Conservation (phyloP, 2,888 invertebrate species). For the Lasioglossum oenotherae region DNA sequence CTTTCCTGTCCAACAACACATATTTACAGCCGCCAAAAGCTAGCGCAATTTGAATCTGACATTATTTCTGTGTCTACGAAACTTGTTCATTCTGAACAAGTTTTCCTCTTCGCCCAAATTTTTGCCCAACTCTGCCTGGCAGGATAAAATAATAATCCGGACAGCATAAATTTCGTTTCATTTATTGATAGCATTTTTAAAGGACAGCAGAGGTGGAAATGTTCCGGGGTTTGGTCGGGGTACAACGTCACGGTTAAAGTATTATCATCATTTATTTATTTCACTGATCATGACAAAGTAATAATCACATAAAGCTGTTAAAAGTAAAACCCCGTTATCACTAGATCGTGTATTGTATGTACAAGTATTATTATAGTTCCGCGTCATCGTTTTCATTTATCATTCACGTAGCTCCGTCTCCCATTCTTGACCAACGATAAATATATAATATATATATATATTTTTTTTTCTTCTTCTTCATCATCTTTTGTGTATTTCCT, state of each 20-base stretch:
- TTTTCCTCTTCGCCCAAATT: no score
- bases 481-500: constrained; percentile 29
- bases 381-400: constrained; percentile 47
- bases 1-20: no score
- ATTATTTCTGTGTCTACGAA: no score
- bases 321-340: constrained; percentile 80
- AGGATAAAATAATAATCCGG: background rate
- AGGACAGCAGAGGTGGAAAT: background rate
- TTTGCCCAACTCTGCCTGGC: no score
- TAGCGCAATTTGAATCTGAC: no score
- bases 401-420: constrained; percentile 26
- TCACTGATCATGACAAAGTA: constrained; percentile 80
- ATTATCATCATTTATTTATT: constrained; percentile 81
- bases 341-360: constrained; percentile 79
- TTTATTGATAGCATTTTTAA: background rate
- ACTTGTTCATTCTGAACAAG: no score
- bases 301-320: constrained; percentile 82
- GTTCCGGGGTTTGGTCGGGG: background rate
- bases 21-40: no score
- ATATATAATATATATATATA: constrained; percentile 60
- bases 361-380: constrained; percentile 70
- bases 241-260: constrained; percentile 41
- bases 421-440: constrained; percentile 63
- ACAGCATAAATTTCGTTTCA: background rate
- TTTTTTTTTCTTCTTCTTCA: constrained; percentile 29